Evolutionary conservation across 2,888 invertebrate species (phyloP).

Genomic region (Sinohyriopsis cumingii): DNA sequence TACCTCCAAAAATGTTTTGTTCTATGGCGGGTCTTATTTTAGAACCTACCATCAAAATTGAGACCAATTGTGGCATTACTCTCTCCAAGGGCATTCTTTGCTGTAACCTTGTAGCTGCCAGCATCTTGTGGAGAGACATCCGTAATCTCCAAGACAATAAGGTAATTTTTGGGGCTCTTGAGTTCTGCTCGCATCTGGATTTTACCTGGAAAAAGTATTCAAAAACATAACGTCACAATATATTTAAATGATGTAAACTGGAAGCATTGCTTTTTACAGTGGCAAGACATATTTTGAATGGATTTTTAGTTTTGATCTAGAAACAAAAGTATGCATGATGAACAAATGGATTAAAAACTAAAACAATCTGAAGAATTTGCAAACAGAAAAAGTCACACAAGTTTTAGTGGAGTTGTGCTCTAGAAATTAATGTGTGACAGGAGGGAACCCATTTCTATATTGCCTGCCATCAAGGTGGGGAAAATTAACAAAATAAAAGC

Average conservation of each 20-base stretch:
- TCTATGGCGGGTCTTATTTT: no score
- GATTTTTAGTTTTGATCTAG: no score
- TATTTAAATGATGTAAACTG: neutral
- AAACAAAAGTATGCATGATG: no score
- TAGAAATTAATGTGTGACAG: no score
- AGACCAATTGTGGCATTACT: slow-evolving; percentile 96
- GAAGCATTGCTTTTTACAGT: neutral
- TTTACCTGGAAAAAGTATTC: slow-evolving; percentile 53
- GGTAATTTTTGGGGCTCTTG: slow-evolving; percentile 81
- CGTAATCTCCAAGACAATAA: slow-evolving; percentile 85
- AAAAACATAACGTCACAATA: no score
- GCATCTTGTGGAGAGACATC: slow-evolving; percentile 85
- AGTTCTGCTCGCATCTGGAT: slow-evolving; percentile 73
- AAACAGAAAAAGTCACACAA: no score
- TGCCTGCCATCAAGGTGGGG: neutral
- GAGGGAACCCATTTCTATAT: no score
- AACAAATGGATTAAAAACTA: no score
- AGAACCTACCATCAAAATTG: slow-evolving; percentile 83
- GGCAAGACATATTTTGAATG: neutral
- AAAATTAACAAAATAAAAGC: no score
- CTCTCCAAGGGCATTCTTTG: slow-evolving; percentile 93
- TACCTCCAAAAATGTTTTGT: no score
- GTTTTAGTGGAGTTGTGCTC: no score
- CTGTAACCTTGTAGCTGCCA: slow-evolving; percentile 95
- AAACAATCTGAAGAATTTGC: no score